Percentiles rank a stretch among this genome's conserved stretches.
Evolutionary conservation across 2,113 vertebrate genomes (phyloP).

Genomic region (Heloderma charlesbogerti): DNA sequence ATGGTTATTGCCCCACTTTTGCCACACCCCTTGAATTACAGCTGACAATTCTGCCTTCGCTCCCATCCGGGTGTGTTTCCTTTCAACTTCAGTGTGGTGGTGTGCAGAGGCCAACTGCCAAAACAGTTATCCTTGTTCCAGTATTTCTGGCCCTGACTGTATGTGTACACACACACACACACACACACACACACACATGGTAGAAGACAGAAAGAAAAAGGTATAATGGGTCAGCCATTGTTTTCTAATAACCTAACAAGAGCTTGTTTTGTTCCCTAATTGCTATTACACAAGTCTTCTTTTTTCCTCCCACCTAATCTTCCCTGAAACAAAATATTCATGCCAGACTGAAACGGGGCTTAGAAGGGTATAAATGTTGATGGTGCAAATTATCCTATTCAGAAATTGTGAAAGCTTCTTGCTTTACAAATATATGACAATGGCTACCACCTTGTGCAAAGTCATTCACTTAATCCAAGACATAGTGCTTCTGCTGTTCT

Average conservation of each 20-base stretch:
- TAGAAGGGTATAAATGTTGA: not conserved
- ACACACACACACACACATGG: not conserved
- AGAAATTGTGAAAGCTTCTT: not conserved
- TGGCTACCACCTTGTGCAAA: not conserved
- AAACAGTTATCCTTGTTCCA: too few relatives aligned
- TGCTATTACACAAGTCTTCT: not conserved
- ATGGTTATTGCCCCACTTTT: too few relatives aligned
- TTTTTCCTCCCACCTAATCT: not conserved
- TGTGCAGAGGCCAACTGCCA: too few relatives aligned
- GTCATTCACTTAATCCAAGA: not conserved
- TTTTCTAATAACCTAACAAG: not conserved
- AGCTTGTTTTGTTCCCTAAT: not conserved
- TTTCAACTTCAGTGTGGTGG: too few relatives aligned
- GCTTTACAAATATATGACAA: not conserved
- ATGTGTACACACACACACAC: not conserved
- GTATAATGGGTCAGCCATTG: not conserved
- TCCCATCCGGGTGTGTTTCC: too few relatives aligned
- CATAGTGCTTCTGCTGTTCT: not conserved
- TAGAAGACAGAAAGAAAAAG: not conserved
- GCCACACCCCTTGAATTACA: too few relatives aligned
- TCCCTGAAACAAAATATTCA: not conserved
- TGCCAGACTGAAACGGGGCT: not conserved
- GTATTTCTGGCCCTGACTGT: too few relatives aligned
- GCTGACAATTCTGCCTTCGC: too few relatives aligned
- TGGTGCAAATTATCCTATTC: not conserved